phyloP scores from a whole-genome alignment of 92 coral and sea anemone genomes.

The Isaurus tuberculatus region DNA sequence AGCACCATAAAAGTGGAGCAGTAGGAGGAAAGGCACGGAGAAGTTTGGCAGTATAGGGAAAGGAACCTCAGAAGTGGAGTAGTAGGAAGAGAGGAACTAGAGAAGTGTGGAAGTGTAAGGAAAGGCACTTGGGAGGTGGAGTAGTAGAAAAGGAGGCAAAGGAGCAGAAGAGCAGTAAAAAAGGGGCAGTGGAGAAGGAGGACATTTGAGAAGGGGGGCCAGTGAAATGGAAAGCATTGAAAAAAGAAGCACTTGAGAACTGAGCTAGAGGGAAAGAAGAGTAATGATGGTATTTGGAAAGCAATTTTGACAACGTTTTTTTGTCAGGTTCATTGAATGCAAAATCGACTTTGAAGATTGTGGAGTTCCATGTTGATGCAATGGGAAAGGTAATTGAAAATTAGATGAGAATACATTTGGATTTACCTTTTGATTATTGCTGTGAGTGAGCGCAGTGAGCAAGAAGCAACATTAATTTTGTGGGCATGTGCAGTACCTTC shows the following conservation, averaged over 20 bases:
- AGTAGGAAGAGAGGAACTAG: too few relatives aligned
- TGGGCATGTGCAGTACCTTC: too few relatives aligned
- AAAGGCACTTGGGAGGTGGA: too few relatives aligned
- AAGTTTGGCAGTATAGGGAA: too few relatives aligned
- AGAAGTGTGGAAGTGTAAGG: too few relatives aligned
- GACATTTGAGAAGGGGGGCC: background rate
- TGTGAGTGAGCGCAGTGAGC: too few relatives aligned
- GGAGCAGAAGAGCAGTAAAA: background rate
- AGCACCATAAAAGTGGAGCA: too few relatives aligned
- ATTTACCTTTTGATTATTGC: too few relatives aligned
- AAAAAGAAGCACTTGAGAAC: background rate
- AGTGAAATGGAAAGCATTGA: background rate
- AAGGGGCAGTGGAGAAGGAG: background rate
- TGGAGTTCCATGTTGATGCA: slow-evolving; percentile 36
- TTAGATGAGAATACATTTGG: too few relatives aligned
- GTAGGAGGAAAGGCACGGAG: too few relatives aligned
- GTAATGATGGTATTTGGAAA: background rate
- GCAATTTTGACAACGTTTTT: background rate
- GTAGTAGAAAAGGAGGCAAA: background rate
- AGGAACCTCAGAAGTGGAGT: too few relatives aligned
- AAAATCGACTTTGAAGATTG: slow-evolving; percentile 33
- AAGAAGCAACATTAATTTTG: too few relatives aligned
- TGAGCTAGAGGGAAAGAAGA: background rate
- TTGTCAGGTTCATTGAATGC: slow-evolving; percentile 43
- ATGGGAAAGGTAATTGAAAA: slow-evolving; percentile 40